Evolutionary conservation across 2,888 invertebrate genomes (phyloP).

Genomic region (Leptarthrus brevirostris): DNA sequence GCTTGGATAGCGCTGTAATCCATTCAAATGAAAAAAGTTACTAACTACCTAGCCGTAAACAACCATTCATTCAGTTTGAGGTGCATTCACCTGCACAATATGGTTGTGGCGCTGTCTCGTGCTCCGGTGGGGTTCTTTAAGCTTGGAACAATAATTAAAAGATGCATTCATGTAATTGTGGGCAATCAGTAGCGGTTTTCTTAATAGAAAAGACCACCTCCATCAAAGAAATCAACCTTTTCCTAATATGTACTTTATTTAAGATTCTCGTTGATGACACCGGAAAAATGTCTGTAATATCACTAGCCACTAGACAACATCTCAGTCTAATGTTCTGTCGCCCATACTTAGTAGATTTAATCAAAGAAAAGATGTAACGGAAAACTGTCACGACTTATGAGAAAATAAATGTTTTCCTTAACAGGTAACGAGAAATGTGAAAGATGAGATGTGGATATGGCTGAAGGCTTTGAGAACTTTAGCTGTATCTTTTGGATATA

Average conservation of each 20-base stretch:
- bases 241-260: not conserved
- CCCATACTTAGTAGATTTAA: constrained; percentile 31
- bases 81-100: too few species aligned
- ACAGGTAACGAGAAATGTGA: constrained; percentile 2
- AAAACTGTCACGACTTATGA: constrained; percentile 10
- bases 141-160: constrained; percentile 13
- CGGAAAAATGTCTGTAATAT: not conserved
- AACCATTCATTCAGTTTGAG: constrained; percentile 9
- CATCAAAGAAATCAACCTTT: not conserved
- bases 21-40: not conserved
- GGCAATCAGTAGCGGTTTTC: not conserved
- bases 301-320: constrained; percentile 1
- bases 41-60: not conserved
- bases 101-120: not conserved
- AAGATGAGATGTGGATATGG: not conserved
- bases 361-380: constrained; percentile 19
- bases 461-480: too few species aligned
- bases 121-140: not conserved
- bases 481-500: too few species aligned
- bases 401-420: not conserved
- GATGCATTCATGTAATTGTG: not conserved
- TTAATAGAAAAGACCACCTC: not conserved
- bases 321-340: constrained; percentile 12
- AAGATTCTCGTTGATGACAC: not conserved
- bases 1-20: not conserved